These are phyloP conservation scores for Denticeps clupeoides DNA, from an alignment of 2,797 vertebrate genomes.

Conservation along the genomic window DNA sequence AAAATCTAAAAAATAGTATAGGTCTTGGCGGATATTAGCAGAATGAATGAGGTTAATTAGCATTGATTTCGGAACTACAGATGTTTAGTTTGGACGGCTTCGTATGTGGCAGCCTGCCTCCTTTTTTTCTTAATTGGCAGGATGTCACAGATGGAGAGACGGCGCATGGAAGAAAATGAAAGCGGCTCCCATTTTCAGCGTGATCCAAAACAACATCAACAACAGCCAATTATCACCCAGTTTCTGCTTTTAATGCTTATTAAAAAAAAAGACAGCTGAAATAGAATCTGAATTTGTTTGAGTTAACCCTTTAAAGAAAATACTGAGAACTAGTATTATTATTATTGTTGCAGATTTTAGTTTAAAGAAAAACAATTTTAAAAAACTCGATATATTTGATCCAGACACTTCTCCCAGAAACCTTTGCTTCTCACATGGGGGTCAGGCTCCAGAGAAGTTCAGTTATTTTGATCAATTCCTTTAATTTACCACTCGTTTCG, in stretches of 20 bases:
- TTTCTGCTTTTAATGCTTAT: not conserved
- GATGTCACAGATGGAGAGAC: conserved; percentile 17
- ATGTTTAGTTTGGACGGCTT: conserved; percentile 19
- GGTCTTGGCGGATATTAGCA: not conserved
- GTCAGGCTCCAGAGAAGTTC: conserved; percentile 10
- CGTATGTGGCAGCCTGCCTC: not conserved
- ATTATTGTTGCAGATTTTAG: too few species aligned
- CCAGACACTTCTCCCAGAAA: not conserved
- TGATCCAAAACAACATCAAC: not conserved
- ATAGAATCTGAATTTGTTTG: too few species aligned
- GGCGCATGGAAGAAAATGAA: conserved; percentile 2
- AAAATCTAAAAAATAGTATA: not conserved
- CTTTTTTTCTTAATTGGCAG: conserved; percentile 17
- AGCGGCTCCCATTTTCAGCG: conserved; percentile 5
- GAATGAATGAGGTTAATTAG: conserved; percentile 18
- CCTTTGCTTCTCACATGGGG: not conserved
- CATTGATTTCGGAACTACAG: conserved; percentile 13
- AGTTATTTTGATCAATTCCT: conserved; percentile 27
- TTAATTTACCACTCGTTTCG: conserved; percentile 31
- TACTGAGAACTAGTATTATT: not conserved
- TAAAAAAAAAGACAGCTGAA: not conserved
- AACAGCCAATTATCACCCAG: conserved; percentile 6
- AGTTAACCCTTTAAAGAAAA: not conserved
- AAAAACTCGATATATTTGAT: too few species aligned
- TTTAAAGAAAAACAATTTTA: too few species aligned